Base-by-base conservation (phyloP, 2,113 vertebrate genomes). In the Callipepla californica region DNA sequence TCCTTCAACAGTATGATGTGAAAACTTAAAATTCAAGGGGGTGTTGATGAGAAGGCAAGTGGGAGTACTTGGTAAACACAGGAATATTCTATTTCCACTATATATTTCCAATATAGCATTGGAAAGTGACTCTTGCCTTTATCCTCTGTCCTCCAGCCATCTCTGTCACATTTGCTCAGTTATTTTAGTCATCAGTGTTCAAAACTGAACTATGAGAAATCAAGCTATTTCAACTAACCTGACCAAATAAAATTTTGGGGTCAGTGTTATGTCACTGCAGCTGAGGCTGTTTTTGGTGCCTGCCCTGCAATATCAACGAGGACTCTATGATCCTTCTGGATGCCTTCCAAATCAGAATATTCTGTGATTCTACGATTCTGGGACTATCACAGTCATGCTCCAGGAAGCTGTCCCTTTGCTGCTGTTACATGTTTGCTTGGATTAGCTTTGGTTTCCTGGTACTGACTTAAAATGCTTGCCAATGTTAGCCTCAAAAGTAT, bases 221-320 rank as follows among this genome's bases (percentile, higher is more conserved):
- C 0, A 1, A 51, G 23, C 25, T 66, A 88, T 14, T 86, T 45
- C 72, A 26, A 73, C 82, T 32, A 80, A 7, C 9, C 6, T 58
- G 30, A 23, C 48, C 14, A 20, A 62, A 5, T 53, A 58, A 65
- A 77, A 11, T 4, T 8, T 45, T 23, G 51, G 4, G 3, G 20
- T 40, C 13, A 38, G 40, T 50, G 14, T 36, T 66, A 36, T 0
- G 0, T 8, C 25, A 23, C n/a, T 5, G 62, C 22, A 80, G 59
- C 61, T 73, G 45, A 0, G 2, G 36, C 7, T 86, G 30, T 40
- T 80, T 70, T 74, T 69, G 53, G 76, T 85, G 76, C 7, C 12
- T 45, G 45, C 25, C 23, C 28, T 50, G n/a, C 42, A 67, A n/a
- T 4, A 9, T 50, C 69, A 23, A 73, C 16, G 30, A 57, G 7